Percentiles rank a stretch among this genome's conserved stretches.
Evolutionary conservation across 2,113 vertebrate species (phyloP).

Genomic region (Eulacestoma nigropectus): DNA sequence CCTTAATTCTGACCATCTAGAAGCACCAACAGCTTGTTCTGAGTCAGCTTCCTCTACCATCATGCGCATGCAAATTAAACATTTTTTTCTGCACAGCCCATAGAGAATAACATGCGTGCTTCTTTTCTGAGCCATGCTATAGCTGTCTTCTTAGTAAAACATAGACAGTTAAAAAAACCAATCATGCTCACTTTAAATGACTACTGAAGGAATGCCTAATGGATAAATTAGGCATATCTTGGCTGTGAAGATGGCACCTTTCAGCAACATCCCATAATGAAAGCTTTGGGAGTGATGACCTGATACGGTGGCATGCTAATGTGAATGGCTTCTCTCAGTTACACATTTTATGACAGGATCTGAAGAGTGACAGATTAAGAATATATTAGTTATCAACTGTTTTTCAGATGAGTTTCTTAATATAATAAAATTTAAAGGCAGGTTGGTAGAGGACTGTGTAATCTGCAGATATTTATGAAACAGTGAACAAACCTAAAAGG

Average conservation of each 20-base stretch:
- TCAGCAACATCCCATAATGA: neutral
- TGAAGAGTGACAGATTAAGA: neutral
- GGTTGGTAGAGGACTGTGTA: neutral
- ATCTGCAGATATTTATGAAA: neutral
- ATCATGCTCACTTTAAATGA: neutral
- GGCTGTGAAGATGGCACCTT: neutral
- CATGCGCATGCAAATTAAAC: neutral
- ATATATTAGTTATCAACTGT: neutral
- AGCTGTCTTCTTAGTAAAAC: neutral
- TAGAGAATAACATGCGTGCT: neutral
- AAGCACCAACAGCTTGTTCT: neutral
- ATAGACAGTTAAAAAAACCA: neutral
- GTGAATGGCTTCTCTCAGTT: neutral
- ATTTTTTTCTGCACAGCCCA: neutral
- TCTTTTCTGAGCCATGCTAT: neutral
- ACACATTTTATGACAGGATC: neutral
- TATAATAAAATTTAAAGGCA: neutral
- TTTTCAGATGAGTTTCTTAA: neutral
- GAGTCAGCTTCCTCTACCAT: neutral
- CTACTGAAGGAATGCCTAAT: neutral
- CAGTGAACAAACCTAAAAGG: neutral
- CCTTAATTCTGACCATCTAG: neutral
- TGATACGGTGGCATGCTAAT: neutral
- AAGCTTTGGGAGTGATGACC: slow-evolving; percentile 2
- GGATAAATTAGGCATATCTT: slow-evolving; percentile 17